Evolutionary conservation across 2,888 invertebrate genomes (phyloP), one percentile per base, ranked within the genome.

Genomic region (Diadegma fenestrale): DNA sequence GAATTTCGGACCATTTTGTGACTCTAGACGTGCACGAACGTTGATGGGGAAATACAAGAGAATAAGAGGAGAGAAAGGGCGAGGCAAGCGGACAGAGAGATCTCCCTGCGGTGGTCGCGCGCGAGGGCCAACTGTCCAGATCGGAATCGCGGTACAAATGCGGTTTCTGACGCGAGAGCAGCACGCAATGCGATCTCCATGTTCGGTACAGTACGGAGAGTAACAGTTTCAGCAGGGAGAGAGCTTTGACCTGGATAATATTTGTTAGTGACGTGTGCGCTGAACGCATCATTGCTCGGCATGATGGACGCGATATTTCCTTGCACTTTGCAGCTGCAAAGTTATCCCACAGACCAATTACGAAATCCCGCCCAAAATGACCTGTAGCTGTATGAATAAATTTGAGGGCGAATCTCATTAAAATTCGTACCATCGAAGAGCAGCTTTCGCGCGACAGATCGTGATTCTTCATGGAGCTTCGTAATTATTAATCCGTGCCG

Each of bases 61-160:
- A 58, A 58, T 26, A 26, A 58, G 58, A 26, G 26, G 58, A 26
- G 26, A 58, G 26, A 26, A 14, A 10, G 61, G 22, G n/a, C n/a
- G 64, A 41, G 51, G 17, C 30, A 37, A 76, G 58, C 63, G 41
- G 73, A 51, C 84, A 82, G 58, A 76, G 71, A 76, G 80, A 87
- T 86, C 78, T 81, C 77, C 77, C 80, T 66, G 61, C 37, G 37
- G 37, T 37, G 84, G 76, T 83, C 63, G 75, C 68, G 48, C 37
- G 68, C 41, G 75, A 72, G 48, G 45, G 68, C 41, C 19, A 41
- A 45, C 43, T 33, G 66, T 54, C 68, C 75, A 69, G 71, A 63
- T 80, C 80, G 84, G 45, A 73, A 73, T 73, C 82, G 79, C 69
- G 63, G 84, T 85, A 85, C 78, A 84, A 85, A 79, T 86, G 79